Conservation (phyloP, 2,113 vertebrate species). For the Plectropomus leopardus region DNA sequence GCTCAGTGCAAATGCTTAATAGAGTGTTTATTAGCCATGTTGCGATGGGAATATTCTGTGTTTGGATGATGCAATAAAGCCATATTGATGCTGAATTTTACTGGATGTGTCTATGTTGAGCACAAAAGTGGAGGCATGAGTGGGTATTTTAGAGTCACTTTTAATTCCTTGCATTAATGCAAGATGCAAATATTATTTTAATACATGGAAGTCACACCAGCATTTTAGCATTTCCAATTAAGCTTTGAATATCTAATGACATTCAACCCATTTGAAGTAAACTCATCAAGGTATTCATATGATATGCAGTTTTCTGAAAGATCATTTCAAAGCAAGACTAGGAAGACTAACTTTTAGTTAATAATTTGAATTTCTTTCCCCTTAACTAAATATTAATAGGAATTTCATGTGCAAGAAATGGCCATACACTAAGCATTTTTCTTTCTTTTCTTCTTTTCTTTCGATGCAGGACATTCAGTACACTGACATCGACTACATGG, state of each 20-base stretch:
- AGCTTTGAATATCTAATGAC: constrained; percentile 46
- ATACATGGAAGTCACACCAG: constrained; percentile 38
- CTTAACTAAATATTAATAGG: too few relatives aligned
- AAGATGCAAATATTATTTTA: constrained; percentile 52
- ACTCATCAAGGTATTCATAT: constrained; percentile 11
- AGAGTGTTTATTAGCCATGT: constrained; percentile 15
- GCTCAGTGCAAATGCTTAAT: constrained; percentile 5
- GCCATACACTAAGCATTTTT: neutral
- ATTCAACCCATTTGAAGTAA: constrained; percentile 24
- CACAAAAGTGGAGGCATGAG: constrained; percentile 3
- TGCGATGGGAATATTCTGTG: constrained; percentile 13
- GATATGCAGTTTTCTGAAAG: neutral
- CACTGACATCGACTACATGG: constrained; percentile 99
- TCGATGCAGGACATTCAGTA: constrained; percentile 90
- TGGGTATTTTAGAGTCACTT: constrained; percentile 26
- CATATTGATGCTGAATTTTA: constrained; percentile 3
- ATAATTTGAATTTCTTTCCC: neutral
- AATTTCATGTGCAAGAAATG: neutral
- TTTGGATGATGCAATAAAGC: neutral
- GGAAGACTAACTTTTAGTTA: neutral
- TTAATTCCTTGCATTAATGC: constrained; percentile 26
- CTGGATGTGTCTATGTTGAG: constrained; percentile 14
- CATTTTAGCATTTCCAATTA: constrained; percentile 39
- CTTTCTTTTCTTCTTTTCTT: too few relatives aligned
- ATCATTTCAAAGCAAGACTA: neutral